Evolutionary conservation across 2,113 vertebrate species (phyloP).

Genomic region (Macheiramphus alcinus): DNA sequence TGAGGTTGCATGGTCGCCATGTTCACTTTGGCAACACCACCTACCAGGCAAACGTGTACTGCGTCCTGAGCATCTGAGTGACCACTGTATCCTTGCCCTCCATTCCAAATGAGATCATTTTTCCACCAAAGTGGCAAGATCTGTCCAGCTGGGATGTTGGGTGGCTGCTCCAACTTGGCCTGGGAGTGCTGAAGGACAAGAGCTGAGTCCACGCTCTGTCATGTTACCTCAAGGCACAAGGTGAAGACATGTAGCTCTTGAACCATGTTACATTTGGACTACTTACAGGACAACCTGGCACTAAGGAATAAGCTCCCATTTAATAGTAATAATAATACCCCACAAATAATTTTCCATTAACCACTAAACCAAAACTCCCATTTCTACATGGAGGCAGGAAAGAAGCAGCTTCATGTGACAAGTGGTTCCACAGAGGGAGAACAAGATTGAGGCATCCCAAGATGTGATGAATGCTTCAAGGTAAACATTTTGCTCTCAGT

Average conservation of each 20-base stretch:
- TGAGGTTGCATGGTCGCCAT: neutral
- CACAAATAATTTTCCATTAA: neutral
- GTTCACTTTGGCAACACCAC: neutral
- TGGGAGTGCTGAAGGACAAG: neutral
- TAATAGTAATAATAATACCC: neutral
- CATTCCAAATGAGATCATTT: neutral
- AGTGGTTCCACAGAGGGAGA: neutral
- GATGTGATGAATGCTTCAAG: neutral
- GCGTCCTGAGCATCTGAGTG: neutral
- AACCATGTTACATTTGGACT: neutral
- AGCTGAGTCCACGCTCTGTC: neutral
- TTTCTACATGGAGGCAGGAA: neutral
- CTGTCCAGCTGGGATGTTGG: neutral
- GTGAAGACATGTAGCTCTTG: neutral
- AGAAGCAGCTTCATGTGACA: neutral
- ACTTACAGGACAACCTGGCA: neutral
- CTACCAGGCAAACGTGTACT: neutral
- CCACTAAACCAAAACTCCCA: neutral
- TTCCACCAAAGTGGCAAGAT: neutral
- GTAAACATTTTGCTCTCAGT: neutral
- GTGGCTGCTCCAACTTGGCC: neutral
- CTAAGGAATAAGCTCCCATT: neutral
- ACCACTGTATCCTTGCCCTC: neutral
- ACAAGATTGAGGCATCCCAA: neutral
- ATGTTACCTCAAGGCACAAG: neutral